These are phyloP conservation scores for Gryllus bimaculatus DNA, from an alignment of 1,140 invertebrate genomes.

Conservation along the genomic window DNA sequence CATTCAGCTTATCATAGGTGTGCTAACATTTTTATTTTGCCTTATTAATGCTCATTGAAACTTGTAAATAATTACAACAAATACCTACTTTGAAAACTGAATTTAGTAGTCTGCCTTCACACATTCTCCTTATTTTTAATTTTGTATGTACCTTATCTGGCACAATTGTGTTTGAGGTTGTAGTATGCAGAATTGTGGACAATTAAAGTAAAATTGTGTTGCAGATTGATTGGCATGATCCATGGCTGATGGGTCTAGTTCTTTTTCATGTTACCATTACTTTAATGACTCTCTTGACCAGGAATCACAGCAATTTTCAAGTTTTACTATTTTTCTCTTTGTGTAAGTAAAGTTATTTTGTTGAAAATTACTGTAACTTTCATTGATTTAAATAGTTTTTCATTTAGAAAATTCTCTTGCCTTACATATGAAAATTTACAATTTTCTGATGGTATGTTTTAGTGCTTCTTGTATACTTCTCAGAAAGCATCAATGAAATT, in stretches of 20 bases:
- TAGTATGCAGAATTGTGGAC: background rate
- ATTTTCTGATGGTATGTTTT: conserved; percentile 28
- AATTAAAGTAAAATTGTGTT: conserved; percentile 7
- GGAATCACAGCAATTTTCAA: conserved; percentile 80
- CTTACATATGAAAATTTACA: background rate
- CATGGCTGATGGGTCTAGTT: conserved; percentile 68
- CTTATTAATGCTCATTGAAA: too few species aligned
- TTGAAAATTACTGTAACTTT: background rate
- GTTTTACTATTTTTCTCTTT: conserved; percentile 54
- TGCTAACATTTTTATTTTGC: too few species aligned
- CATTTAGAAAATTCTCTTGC: background rate
- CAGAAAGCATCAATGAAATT: conserved; percentile 78
- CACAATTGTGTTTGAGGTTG: too few species aligned
- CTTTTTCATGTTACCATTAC: conserved; percentile 66
- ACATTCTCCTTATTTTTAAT: too few species aligned
- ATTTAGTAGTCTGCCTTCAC: too few species aligned
- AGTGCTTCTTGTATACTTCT: conserved; percentile 79
- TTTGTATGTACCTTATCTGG: too few species aligned
- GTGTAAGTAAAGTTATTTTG: conserved; percentile 2
- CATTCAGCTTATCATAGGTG: too few species aligned
- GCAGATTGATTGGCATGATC: conserved; percentile 82
- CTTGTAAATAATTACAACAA: too few species aligned
- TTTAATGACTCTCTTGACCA: conserved; percentile 63
- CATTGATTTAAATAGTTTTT: background rate
- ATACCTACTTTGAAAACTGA: too few species aligned